Evolutionary conservation across 2,797 vertebrate species (phyloP).

Genomic region (Ammospiza maritima): DNA sequence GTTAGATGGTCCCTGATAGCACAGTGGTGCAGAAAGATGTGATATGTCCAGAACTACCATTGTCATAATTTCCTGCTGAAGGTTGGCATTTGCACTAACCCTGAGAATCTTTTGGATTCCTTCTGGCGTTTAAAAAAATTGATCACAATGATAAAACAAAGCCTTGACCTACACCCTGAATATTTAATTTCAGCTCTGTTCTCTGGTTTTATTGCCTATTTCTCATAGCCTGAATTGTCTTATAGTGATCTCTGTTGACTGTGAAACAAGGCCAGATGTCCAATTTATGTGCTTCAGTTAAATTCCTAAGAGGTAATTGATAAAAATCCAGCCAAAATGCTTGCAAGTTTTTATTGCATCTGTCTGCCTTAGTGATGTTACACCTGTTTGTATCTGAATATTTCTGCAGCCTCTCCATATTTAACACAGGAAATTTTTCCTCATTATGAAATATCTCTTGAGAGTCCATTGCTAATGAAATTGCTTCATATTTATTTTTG

Average conservation of each 20-base stretch:
- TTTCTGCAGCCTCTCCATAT: not conserved
- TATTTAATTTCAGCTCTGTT: not conserved
- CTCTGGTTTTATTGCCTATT: not conserved
- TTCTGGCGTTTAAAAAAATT: not conserved
- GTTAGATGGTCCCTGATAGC: not conserved
- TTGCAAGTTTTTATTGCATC: not conserved
- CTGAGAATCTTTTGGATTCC: not conserved
- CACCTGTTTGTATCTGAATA: conserved; percentile 10
- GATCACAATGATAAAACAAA: not conserved
- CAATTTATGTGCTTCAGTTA: not conserved
- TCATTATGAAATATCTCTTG: conserved; percentile 60
- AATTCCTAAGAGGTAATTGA: not conserved
- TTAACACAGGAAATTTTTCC: conserved; percentile 56
- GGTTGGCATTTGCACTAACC: not conserved
- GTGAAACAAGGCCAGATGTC: not conserved
- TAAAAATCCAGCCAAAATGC: not conserved
- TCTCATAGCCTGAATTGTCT: not conserved
- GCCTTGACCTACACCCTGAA: not conserved
- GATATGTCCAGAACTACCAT: not conserved
- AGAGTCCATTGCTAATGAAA: conserved; percentile 67
- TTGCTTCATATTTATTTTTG: conserved; percentile 70
- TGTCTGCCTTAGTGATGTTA: not conserved
- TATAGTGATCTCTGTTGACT: not conserved
- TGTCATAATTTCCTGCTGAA: not conserved
- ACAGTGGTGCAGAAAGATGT: not conserved